Evolutionary conservation across 2,797 vertebrate genomes (phyloP).

Genomic region (Cephalopachus bancanus): DNA sequence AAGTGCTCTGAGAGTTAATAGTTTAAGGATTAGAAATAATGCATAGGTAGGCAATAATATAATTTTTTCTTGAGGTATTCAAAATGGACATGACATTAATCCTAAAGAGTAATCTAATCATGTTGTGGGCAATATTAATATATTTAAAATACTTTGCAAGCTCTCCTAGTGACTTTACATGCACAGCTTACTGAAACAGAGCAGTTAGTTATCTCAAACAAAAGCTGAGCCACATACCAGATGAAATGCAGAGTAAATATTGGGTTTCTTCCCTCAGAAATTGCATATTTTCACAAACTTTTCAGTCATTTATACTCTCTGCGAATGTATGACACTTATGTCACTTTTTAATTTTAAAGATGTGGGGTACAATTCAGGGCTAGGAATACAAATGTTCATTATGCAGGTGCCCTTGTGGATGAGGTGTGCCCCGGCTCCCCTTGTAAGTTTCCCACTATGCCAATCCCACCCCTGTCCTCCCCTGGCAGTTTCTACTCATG

Average conservation of each 20-base stretch:
- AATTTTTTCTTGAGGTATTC: background rate
- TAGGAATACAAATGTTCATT: too few relatives aligned
- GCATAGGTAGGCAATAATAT: background rate
- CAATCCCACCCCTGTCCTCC: too few relatives aligned
- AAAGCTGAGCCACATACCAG: background rate
- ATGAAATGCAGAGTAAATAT: background rate
- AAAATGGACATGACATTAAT: background rate
- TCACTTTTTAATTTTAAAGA: background rate
- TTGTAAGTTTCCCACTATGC: too few relatives aligned
- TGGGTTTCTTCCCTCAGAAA: conserved; percentile 18
- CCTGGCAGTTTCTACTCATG: background rate
- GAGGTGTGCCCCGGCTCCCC: too few relatives aligned
- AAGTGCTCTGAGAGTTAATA: background rate
- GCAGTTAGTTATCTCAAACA: background rate
- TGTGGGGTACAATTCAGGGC: too few relatives aligned
- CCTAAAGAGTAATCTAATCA: background rate
- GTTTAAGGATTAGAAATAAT: background rate
- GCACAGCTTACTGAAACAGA: background rate
- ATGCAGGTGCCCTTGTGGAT: too few relatives aligned
- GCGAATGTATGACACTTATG: background rate
- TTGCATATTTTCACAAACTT: background rate
- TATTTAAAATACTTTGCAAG: background rate
- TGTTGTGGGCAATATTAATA: background rate
- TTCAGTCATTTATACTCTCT: background rate
- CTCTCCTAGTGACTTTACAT: background rate